phyloP scores from a whole-genome alignment of 1,140 invertebrate genomes.

The Drosophila ananassae region DNA sequence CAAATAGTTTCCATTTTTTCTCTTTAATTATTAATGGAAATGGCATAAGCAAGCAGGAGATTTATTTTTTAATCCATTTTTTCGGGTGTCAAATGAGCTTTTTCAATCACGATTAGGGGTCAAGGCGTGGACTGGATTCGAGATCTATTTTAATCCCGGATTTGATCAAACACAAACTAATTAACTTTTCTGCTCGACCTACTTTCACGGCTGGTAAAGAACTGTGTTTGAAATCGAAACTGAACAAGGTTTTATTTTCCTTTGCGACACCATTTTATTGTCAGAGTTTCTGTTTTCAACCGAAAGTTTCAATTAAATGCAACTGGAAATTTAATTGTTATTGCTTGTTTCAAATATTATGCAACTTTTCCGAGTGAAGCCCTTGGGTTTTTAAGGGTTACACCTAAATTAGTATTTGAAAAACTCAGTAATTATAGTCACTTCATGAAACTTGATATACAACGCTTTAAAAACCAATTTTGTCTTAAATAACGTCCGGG shows the following conservation, averaged over 20 bases:
- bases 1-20: conserved; percentile 11
- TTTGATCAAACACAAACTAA: conserved; percentile 3
- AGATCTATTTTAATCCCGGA: conserved; percentile 16
- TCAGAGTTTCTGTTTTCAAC: not conserved
- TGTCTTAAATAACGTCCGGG: not conserved
- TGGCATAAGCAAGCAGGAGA: conserved; percentile 11
- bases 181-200: not conserved
- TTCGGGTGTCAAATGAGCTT: conserved; percentile 3
- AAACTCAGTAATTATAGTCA: too few species aligned
- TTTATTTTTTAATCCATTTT: conserved; percentile 20
- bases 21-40: conserved; percentile 40
- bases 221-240: not conserved
- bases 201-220: not conserved
- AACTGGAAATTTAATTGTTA: not conserved
- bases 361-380: not conserved
- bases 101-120: conserved; percentile 5
- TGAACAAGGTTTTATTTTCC: not conserved
- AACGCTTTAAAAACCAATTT: not conserved
- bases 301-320: not conserved
- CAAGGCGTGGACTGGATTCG: conserved; percentile 22
- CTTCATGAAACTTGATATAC: too few species aligned
- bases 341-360: not conserved
- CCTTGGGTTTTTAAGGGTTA: not conserved
- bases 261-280: not conserved
- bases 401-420: too few species aligned